These are phyloP conservation scores for Gephyroberyx darwinii DNA, from an alignment of 2,797 vertebrate genomes.

Conservation along the genomic window DNA sequence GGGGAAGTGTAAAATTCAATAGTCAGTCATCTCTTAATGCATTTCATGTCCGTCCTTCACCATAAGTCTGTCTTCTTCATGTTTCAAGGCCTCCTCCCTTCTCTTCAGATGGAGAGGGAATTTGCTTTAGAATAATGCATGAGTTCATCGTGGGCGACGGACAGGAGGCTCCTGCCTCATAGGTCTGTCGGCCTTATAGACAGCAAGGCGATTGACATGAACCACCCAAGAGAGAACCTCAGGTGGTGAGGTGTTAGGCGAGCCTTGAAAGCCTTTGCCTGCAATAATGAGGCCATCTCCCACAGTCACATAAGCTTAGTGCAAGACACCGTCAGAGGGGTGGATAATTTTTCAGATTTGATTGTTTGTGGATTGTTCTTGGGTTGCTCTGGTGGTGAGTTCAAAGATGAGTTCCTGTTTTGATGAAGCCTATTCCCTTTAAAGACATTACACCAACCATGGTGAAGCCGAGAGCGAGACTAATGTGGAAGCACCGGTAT, in stretches of 20 bases:
- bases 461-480: constrained; percentile 40
- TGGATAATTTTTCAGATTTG: not conserved
- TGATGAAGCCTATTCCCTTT: constrained; percentile 19
- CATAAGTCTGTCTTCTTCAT: constrained; percentile 43
- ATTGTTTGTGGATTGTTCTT: constrained; percentile 1
- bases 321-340: constrained; percentile 18
- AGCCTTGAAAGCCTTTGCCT: constrained; percentile 45
- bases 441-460: constrained; percentile 9
- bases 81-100: constrained; percentile 45
- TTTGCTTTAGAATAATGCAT: constrained; percentile 71
- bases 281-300: constrained; percentile 63
- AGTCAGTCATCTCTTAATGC: constrained; percentile 37
- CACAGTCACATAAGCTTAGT: constrained; percentile 28
- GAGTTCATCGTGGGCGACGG: constrained; percentile 56
- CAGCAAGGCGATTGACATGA: constrained; percentile 55
- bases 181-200: constrained; percentile 50
- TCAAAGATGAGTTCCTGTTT: constrained; percentile 20
- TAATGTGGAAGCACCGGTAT: constrained; percentile 43
- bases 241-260: constrained; percentile 54
- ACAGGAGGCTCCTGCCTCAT: constrained; percentile 58
- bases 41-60: constrained; percentile 47
- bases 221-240: constrained; percentile 56
- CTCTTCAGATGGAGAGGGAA: constrained; percentile 50
- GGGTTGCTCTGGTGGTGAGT: constrained; percentile 36
- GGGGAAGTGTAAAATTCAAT: constrained; percentile 35